Base-by-base conservation (phyloP, 2,113 vertebrate species). In the Elephantulus edwardii region DNA sequence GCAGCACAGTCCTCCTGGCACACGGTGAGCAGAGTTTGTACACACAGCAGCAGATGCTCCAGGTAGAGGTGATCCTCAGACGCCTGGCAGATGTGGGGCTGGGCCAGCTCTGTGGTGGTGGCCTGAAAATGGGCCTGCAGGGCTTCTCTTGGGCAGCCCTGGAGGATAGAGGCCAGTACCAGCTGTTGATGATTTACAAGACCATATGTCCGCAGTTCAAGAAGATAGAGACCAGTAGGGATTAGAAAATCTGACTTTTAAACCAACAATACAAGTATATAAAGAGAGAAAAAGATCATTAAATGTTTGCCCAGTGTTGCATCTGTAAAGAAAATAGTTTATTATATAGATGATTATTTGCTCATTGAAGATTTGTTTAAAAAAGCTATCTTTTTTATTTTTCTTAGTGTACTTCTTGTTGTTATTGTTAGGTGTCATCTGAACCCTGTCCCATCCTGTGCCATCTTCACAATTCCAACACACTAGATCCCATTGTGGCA, bases 21-120 rank as follows among this genome's bases (percentile, higher is more conserved):
- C 52, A 97, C 97, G 22, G 87, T 83, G 70, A 98, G 92, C 93
- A 99, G 83, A 0, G 97, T 97, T 77, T 97, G 97, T 76, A 98
- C 97, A 38, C 98, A 99, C 10, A 83, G 96, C 96, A 99, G 95
- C 95, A 99, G 86, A 96, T 98, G 98, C 93, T 98, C 98, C 97
- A 98, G 95, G 84, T 99, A 99, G 66, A 96, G 89, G 4, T 72
- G 97, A 95, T 99, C 98, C 86, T 98, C 98, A 90, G 98, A 98
- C 1, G 95, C 96, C 72, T 99, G 98, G 66, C 98, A 98, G 91
- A 98, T 96, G 9, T 97, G 97, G 2, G n/a, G n/a, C n/a, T n/a
- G n/a, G n/a, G 97, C 95, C 80, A 99, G 95, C 0, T 95, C 96
- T 48, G 46, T 89, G 64, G 97, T 97, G 2, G 99, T 93, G 70